phyloP scores from a whole-genome alignment of 2,113 vertebrate genomes.

The Ictalurus furcatus region DNA sequence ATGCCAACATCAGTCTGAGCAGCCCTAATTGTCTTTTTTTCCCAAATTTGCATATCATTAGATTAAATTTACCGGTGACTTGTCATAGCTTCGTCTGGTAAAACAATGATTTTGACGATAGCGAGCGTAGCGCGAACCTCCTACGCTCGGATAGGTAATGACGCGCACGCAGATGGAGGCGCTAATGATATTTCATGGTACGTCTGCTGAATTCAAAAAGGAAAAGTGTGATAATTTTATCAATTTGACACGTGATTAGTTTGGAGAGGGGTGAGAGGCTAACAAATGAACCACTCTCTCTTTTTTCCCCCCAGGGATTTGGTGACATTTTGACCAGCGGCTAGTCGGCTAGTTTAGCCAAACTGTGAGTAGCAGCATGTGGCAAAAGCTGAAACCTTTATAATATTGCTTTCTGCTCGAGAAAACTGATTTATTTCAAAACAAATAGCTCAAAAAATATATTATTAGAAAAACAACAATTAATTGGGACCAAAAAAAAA shows the following conservation, averaged over 20 bases:
- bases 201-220: constrained; percentile 63
- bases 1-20: constrained; percentile 45
- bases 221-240: constrained; percentile 67
- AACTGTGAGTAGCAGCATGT: neutral
- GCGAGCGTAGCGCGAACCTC: constrained; percentile 56
- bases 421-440: neutral
- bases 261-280: constrained; percentile 65
- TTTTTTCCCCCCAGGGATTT: constrained; percentile 53
- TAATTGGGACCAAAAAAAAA: neutral
- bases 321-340: neutral
- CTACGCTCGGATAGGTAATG: constrained; percentile 54
- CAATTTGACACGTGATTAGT: constrained; percentile 67
- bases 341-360: neutral
- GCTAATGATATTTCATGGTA: constrained; percentile 69
- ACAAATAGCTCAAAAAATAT: neutral
- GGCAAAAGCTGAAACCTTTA: neutral
- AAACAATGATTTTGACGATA: constrained; percentile 59
- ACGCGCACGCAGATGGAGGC: constrained; percentile 58
- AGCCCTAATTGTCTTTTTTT: constrained; percentile 54
- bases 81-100: constrained; percentile 58
- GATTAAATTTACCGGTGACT: constrained; percentile 60
- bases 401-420: neutral
- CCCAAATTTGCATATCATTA: constrained; percentile 65
- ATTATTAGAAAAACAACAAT: neutral
- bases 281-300: constrained; percentile 64